Evolutionary conservation across 2,797 vertebrate species (phyloP).

Genomic region (Hippopotamyrus pictus): DNA sequence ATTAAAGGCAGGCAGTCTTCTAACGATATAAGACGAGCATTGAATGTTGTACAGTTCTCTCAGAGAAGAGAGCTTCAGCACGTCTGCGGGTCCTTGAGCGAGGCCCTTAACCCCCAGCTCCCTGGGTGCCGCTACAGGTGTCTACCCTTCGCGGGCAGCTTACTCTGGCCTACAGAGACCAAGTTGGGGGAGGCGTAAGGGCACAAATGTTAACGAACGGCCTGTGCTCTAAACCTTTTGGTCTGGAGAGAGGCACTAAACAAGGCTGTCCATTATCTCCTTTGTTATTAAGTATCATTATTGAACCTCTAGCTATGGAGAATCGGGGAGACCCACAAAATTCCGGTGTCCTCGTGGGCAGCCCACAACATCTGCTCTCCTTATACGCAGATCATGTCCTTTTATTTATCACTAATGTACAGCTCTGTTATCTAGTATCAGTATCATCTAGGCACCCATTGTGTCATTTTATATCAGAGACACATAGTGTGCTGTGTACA

Average conservation of each 20-base stretch:
- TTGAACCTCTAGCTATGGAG: neutral
- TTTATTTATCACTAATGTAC: neutral
- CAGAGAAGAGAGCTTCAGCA: neutral
- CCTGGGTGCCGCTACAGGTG: no score
- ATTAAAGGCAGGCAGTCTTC: neutral
- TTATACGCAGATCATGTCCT: neutral
- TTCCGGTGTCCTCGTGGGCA: neutral
- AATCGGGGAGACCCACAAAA: neutral
- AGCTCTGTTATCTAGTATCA: neutral
- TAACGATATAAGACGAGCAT: neutral
- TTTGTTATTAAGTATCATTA: neutral
- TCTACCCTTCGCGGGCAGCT: no score
- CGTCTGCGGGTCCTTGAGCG: no score
- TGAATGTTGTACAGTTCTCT: neutral
- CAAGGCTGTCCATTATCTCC: neutral
- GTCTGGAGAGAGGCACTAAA: neutral
- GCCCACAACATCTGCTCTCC: neutral
- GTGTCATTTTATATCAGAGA: neutral
- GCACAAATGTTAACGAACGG: neutral
- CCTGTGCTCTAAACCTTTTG: neutral
- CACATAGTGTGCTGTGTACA: neutral
- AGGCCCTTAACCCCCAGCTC: no score
- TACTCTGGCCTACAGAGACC: no score
- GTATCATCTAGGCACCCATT: neutral
- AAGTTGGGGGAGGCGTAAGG: no score